Evolutionary conservation across 2,888 invertebrate genomes (phyloP), one percentile per base, ranked within the genome.

Genomic region (Arenicola marina): DNA sequence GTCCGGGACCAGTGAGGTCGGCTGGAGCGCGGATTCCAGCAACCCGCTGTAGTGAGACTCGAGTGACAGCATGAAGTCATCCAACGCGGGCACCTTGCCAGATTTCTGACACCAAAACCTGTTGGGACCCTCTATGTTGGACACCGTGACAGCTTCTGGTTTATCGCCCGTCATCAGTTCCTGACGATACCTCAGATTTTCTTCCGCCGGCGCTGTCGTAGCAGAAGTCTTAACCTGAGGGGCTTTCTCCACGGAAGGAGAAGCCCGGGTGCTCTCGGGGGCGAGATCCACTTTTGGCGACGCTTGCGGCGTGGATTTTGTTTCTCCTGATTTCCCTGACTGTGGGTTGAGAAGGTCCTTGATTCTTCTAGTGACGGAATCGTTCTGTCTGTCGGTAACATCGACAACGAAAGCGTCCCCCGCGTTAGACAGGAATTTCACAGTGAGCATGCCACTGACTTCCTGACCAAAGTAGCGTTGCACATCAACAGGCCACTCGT

Each of bases 81-180:
- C 63, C 1, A 78, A 48, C 44, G 58, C 60, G n/a, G 56, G 60
- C 43, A 65, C 65, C 11, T 70, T 68, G 34, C 63, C 67, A 43
- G 63, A 56, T 15, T 72, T 51, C 51, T 74, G 74, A 43, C 70
- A 61, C 56, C 69, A 75, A 62, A 79, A 75, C 26, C 11, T 26
- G 28, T 28, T 24, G 24, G 34, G 31, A 21, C 44, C 32, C 1
- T 45, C 57, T 29, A 58, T 48, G 33, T 56, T 51, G 26, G 51
- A 43, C 11, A 61, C 51, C 24, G 24, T 44, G 18, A 43, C 53
- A 11, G 24, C 44, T 24, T n/a, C 21, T n/a, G n/a, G n/a, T 11
- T 21, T n/a, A 18, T 33, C 34, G 44, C 33, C 46, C n/a, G 15
- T 29, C 31, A 29, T 57, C 45, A 43, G 33, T 18, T 1, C n/a